Percentiles rank a stretch among this genome's conserved stretches.
phyloP scores from a whole-genome alignment of 2,888 invertebrate genomes.

The Drosophila kokeensis region DNA sequence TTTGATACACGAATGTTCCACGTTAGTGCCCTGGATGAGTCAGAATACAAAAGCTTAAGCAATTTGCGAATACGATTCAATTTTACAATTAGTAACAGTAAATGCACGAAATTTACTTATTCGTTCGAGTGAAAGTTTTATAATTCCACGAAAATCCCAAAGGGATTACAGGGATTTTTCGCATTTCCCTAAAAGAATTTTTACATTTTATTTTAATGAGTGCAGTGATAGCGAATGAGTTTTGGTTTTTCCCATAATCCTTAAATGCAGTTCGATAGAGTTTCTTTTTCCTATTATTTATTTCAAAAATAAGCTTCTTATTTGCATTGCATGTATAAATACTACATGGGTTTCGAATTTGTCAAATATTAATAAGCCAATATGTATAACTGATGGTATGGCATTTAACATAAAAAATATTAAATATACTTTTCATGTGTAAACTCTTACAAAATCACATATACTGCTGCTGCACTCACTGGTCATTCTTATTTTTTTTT shows the following conservation, averaged over 20 bases:
- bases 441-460: slow-evolving; percentile 70
- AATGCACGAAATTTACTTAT: neutral
- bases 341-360: slow-evolving; percentile 3
- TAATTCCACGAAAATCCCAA: neutral
- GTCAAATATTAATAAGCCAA: slow-evolving; percentile 12
- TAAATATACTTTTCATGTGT: slow-evolving; percentile 34
- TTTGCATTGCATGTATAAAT: slow-evolving; percentile 1
- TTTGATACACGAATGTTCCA: neutral
- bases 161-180: neutral
- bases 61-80: neutral
- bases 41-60: neutral
- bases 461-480: slow-evolving; percentile 21
- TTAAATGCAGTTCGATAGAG: neutral
- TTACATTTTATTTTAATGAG: neutral
- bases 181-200: neutral
- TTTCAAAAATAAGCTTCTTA: slow-evolving; percentile 20
- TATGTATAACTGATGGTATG: neutral
- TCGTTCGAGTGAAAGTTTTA: neutral
- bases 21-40: neutral
- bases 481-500: neutral
- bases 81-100: neutral
- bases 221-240: neutral
- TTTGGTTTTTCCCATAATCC: neutral
- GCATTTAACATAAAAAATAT: slow-evolving; percentile 20
- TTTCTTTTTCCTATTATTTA: neutral